Evolutionary conservation across 2,113 vertebrate genomes (phyloP).

Genomic region (Hystrix cristata): DNA sequence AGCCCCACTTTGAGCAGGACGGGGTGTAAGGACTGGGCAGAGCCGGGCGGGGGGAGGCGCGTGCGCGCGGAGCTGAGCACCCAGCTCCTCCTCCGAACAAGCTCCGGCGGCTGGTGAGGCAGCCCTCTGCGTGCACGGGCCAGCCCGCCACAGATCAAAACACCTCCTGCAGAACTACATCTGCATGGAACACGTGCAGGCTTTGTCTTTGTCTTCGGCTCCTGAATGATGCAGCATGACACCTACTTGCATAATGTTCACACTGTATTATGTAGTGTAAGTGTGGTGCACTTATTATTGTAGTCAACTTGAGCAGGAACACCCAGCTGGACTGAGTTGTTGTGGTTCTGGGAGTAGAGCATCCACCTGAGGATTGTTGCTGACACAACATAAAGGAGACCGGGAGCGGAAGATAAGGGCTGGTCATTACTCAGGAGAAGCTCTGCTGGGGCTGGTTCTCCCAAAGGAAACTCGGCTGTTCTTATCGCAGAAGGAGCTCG

Average conservation of each 20-base stretch:
- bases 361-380: too few species aligned
- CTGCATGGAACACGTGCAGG: not conserved
- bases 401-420: too few species aligned
- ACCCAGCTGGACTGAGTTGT: too few species aligned
- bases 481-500: too few species aligned
- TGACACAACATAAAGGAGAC: too few species aligned
- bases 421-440: too few species aligned
- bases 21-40: not conserved
- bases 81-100: not conserved
- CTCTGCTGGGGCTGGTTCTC: too few species aligned
- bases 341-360: too few species aligned
- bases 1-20: not conserved
- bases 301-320: too few species aligned
- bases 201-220: not conserved
- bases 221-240: not conserved
- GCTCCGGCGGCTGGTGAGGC: not conserved
- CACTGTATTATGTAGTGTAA: not conserved
- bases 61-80: not conserved
- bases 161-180: not conserved
- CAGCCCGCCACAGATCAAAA: not conserved
- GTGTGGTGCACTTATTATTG: too few species aligned
- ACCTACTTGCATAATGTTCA: not conserved
- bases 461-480: too few species aligned
- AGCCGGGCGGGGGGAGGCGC: not conserved
- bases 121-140: not conserved